Evolutionary conservation across 2,888 invertebrate genomes (phyloP), one percentile per base, ranked within the genome.

Genomic region (Helicoverpa assulta): DNA sequence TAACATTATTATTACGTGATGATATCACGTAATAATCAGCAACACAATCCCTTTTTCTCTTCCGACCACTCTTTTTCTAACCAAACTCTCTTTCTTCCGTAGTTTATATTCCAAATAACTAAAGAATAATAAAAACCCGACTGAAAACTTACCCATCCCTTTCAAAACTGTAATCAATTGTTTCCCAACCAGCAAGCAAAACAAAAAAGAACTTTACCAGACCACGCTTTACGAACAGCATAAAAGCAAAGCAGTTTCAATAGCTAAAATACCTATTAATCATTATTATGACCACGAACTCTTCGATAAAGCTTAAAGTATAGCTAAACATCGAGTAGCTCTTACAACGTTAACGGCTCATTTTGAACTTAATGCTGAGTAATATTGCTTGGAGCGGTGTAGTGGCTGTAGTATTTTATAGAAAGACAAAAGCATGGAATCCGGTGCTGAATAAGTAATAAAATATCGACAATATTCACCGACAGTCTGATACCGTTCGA

Each of bases 301-400:
- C 53, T 67, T 67, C 63, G 58, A 74, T 74, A 78, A 79, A 53
- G 67, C 71, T 69, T 69, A 69, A 75, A 61, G 33, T 66, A 54
- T 53, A 73, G 59, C 75, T 73, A 82, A 78, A 70, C 70, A 75
- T 75, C 66, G 74, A 80, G 83, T 86, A 84, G 86, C 86, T 86
- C 58, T 74, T 74, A 86, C 83, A 86, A 87, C 86, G 88, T 89
- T 89, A 88, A 86, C 84, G 85, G 88, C 85, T 86, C 85, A 87
- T 90, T 90, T 87, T 81, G 84, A 87, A 86, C 85, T 85, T 85
- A 76, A 81, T 85, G 82, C 83, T 64, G 67, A 71, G 66, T 57
- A 80, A 82, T 71, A 80, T 63, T 47, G 56, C 43, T 50, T 21
- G 53, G 51, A 51, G 26, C 52, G 55, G 51, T 79, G 75, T 53